These are phyloP conservation scores for Phalacrocorax aristotelis DNA, from an alignment of 2,113 vertebrate genomes.

Conservation along the genomic window DNA sequence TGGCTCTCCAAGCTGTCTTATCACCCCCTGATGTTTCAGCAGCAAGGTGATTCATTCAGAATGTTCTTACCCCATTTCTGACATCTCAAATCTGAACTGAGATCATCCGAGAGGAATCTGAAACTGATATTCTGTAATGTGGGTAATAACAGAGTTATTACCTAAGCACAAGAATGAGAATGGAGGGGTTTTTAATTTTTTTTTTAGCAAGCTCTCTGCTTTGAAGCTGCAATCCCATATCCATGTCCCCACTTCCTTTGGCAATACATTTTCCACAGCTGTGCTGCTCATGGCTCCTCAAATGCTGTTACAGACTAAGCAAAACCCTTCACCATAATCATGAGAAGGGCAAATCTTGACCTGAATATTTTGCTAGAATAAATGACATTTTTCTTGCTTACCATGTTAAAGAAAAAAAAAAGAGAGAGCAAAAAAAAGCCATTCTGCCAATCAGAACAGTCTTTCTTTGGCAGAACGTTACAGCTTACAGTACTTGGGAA, in stretches of 20 bases:
- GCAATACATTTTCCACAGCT: neutral
- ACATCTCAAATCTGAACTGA: neutral
- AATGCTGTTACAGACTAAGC: neutral
- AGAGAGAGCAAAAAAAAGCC: too few relatives aligned
- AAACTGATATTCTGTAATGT: neutral
- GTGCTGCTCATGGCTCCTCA: neutral
- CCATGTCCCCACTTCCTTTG: neutral
- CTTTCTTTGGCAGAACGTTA: neutral
- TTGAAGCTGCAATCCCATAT: neutral
- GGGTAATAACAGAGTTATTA: neutral
- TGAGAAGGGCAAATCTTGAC: neutral
- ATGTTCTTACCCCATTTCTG: neutral
- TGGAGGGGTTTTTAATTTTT: neutral
- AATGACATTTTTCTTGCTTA: neutral
- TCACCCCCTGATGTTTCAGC: constrained; percentile 18
- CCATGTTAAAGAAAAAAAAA: neutral
- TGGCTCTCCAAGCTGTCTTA: constrained; percentile 25
- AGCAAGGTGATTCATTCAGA: constrained; percentile 1
- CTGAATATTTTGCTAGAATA: neutral
- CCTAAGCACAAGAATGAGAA: neutral
- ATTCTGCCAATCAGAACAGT: neutral
- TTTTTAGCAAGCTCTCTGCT: neutral
- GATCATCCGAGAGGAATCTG: neutral
- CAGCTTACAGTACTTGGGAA: neutral
- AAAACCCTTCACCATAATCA: neutral